Evolutionary conservation across 2,797 vertebrate species (phyloP).

Genomic region (Lycodopsis pacificus): DNA sequence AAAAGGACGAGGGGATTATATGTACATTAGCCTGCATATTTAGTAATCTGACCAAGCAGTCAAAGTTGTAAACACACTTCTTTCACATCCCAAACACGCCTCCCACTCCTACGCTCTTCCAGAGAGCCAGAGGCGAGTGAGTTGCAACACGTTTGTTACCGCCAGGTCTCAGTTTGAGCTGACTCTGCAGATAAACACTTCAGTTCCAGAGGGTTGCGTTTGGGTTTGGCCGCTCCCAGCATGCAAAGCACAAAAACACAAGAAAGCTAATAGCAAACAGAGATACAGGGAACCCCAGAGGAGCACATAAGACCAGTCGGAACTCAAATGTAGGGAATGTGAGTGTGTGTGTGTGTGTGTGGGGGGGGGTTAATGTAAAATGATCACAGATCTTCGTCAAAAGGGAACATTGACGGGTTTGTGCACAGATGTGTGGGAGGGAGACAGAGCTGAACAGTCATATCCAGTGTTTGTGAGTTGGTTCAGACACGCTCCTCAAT

Average conservation of each 20-base stretch:
- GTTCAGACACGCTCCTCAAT: constrained; percentile 45
- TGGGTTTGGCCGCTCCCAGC: constrained; percentile 62
- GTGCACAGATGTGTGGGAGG: constrained; percentile 80
- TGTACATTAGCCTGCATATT: not conserved
- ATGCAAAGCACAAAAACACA: constrained; percentile 55
- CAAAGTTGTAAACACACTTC: constrained; percentile 26
- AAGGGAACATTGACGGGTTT: constrained; percentile 70
- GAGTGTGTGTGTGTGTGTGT: not conserved
- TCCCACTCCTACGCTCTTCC: constrained; percentile 44
- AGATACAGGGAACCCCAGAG: constrained; percentile 35
- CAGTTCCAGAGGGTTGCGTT: constrained; percentile 47
- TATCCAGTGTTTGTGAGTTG: constrained; percentile 56
- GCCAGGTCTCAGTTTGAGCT: constrained; percentile 58
- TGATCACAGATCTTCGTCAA: constrained; percentile 55
- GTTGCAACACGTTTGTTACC: constrained; percentile 74
- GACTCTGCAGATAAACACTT: constrained; percentile 62
- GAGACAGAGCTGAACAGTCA: constrained; percentile 61
- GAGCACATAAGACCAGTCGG: constrained; percentile 58
- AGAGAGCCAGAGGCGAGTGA: constrained; percentile 35
- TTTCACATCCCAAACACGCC: constrained; percentile 42
- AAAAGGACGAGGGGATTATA: constrained; percentile 5
- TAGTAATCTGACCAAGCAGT: constrained; percentile 3
- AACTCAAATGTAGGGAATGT: constrained; percentile 6
- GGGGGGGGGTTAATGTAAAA: constrained; percentile 29
- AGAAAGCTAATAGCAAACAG: constrained; percentile 53